A percentile compares a stretch with the other conserved stretches of the same genome.
phyloP scores from a whole-genome alignment of 2,113 vertebrate genomes.

The Pollimyrus isidori region DNA sequence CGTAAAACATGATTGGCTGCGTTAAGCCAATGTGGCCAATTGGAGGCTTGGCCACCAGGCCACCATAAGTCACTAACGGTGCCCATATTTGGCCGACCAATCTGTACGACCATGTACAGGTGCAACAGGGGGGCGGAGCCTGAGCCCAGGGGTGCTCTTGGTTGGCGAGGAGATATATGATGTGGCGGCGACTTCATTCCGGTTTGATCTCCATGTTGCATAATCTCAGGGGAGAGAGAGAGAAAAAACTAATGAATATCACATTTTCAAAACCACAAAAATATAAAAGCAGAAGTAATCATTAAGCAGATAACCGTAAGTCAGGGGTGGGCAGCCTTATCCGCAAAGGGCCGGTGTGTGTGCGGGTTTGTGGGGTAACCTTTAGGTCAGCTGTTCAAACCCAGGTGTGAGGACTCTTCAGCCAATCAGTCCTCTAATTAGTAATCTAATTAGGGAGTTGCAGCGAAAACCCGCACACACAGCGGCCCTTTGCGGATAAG shows the following conservation, averaged over 20 bases:
- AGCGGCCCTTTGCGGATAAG: too few species aligned
- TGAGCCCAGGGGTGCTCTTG: conserved; percentile 61
- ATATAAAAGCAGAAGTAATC: not conserved
- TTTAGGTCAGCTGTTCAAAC: too few species aligned
- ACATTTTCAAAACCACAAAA: not conserved
- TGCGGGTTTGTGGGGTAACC: too few species aligned
- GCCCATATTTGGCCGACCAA: conserved; percentile 85
- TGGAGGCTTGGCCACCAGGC: not conserved
- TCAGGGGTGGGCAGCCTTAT: too few species aligned
- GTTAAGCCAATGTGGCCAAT: conserved; percentile 19
- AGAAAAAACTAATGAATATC: not conserved
- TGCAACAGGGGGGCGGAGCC: conserved; percentile 62
- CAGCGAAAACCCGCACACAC: too few species aligned
- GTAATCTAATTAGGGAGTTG: too few species aligned
- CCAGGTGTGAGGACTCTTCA: too few species aligned
- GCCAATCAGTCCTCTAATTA: too few species aligned
- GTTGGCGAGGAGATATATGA: conserved; percentile 57
- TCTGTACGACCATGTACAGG: conserved; percentile 76
- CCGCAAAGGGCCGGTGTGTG: too few species aligned
- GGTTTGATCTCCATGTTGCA: conserved; percentile 70
- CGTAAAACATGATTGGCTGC: conserved; percentile 35
- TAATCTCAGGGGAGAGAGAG: conserved; percentile 60
- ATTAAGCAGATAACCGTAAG: not conserved
- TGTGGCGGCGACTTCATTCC: conserved; percentile 59
- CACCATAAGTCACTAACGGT: conserved; percentile 59